Evolutionary conservation across 2,113 vertebrate genomes (phyloP), one percentile per base, ranked within the genome.

Genomic region (Ivindomyrus marchei): DNA sequence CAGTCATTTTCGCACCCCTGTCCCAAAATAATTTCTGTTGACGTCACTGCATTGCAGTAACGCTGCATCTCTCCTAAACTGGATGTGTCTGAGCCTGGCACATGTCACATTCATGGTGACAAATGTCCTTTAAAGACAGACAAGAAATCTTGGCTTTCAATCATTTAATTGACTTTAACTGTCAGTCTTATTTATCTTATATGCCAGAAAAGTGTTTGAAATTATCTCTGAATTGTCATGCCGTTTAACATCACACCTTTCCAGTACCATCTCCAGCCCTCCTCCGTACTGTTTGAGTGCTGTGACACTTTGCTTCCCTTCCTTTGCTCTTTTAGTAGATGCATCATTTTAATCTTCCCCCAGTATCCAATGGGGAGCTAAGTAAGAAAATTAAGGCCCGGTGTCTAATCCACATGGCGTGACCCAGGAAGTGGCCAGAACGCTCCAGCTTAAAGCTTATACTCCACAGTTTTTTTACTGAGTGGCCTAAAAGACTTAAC

Each of bases 401-500:
- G 77, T 84, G 17, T 84, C 80, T 58, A 85, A 84, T 89, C 77
- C 53, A 85, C 21, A 62, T 3, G 24, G 56, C 13, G 15, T 42
- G 31, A 50, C 27, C 52, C 50, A 19, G n/a, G 36, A 17, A 50
- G 47, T 47, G 50, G 70, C 90, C 90, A 52, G 56, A 56, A 84
- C 74, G 87, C 74, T 88, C 84, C 83, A 90, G 89, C 85, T 88
- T 90, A 85, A 89, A 62, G 42, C 74, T 77, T 31, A 50, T 50
- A 85, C 86, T 90, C 87, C 46, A 85, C 39, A 87, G 58, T 83
- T 91, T 88, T 50, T 86, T 52, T 47, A 80, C 36, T 80, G 74
- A 80, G 74, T 80, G 74, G 74, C 36, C 74, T 80, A 80, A 42
- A 80, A 39, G 74, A 80, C 36, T 42, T 39, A 80, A 80, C 91